Conservation (phyloP, 2,888 invertebrate species). For the Drosophila meridionalis region DNA sequence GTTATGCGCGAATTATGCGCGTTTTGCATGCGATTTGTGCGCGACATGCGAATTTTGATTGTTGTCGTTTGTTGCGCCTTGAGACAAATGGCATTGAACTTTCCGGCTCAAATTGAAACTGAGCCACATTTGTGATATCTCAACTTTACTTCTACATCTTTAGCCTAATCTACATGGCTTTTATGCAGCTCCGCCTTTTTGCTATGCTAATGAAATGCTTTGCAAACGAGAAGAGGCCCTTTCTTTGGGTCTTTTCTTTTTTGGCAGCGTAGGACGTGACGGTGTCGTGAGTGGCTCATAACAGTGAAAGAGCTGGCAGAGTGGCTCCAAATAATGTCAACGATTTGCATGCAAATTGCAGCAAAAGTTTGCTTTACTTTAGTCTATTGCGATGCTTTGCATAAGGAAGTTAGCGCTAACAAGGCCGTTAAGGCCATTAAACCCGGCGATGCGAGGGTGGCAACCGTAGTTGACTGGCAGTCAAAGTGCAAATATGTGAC, state of each 20-base stretch:
- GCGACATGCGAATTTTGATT: slow-evolving; percentile 58
- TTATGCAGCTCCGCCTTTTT: slow-evolving; percentile 38
- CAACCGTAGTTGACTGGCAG: slow-evolving; percentile 34
- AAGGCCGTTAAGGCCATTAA: slow-evolving; percentile 68
- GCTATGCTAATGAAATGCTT: slow-evolving; percentile 51
- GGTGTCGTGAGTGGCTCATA: slow-evolving; percentile 71
- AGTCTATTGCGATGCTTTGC: slow-evolving; percentile 3
- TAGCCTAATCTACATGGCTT: slow-evolving; percentile 22
- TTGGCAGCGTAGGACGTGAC: slow-evolving; percentile 57
- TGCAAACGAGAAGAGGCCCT: slow-evolving; percentile 12
- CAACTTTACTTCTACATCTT: slow-evolving; percentile 25
- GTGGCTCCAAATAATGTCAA: slow-evolving; percentile 62
- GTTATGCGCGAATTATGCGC: slow-evolving; percentile 51
- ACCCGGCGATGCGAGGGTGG: slow-evolving; percentile 49
- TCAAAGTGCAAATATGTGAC: slow-evolving; percentile 79
- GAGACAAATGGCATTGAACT: slow-evolving; percentile 64
- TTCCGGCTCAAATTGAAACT: background rate
- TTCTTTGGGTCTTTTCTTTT: background rate
- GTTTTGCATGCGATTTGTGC: slow-evolving; percentile 69
- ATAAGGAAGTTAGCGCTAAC: slow-evolving; percentile 72
- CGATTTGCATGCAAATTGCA: slow-evolving; percentile 75
- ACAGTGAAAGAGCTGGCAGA: slow-evolving; percentile 48
- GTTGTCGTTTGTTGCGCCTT: slow-evolving; percentile 28
- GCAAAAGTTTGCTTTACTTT: slow-evolving; percentile 15
- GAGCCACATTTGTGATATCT: slow-evolving; percentile 16